Evolutionary conservation across 30 jellyfish, hydroid and myxozoan genomes (phyloP).

Genomic region (Aurelia sp.): DNA sequence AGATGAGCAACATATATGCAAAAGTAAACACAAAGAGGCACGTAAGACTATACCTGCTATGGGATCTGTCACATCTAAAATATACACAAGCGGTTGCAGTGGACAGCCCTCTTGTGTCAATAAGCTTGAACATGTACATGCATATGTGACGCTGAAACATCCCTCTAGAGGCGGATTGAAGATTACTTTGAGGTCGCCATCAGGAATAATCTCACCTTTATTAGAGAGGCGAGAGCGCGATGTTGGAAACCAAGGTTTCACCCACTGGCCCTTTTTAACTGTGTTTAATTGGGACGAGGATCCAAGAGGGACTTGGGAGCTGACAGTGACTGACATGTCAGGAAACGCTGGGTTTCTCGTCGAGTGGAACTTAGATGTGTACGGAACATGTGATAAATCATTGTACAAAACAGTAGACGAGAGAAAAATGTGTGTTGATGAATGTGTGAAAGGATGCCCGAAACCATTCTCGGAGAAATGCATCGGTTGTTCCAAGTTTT

Average conservation of each 20-base stretch:
- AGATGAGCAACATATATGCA: slow-evolving; percentile 86
- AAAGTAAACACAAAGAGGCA: slow-evolving; percentile 58
- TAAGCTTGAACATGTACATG: slow-evolving; percentile 95
- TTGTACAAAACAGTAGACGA: slow-evolving; percentile 78
- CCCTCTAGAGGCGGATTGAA: slow-evolving; percentile 85
- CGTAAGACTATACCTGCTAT: slow-evolving; percentile 52
- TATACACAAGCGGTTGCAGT: slow-evolving; percentile 84
- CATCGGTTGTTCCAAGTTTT: slow-evolving; percentile 81
- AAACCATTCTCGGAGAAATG: slow-evolving; percentile 86
- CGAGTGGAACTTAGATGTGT: slow-evolving; percentile 87
- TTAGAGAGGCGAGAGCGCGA: slow-evolving; percentile 82
- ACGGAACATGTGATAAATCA: slow-evolving; percentile 86
- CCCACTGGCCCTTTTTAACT: slow-evolving; percentile 93
- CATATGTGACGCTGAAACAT: slow-evolving; percentile 75
- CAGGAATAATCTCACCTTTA: slow-evolving; percentile 83
- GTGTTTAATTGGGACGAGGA: slow-evolving; percentile 97
- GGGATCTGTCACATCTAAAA: slow-evolving; percentile 53
- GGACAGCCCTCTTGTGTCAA: slow-evolving; percentile 86
- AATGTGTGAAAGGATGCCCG: slow-evolving; percentile 90
- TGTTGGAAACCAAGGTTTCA: slow-evolving; percentile 76
- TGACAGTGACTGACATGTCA: slow-evolving; percentile 88
- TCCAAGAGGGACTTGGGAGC: slow-evolving; percentile 97
- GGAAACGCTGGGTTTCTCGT: slow-evolving; percentile 73
- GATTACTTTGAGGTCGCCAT: slow-evolving; percentile 88
- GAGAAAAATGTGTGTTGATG: slow-evolving; percentile 81